phyloP scores from a whole-genome alignment of 2,888 invertebrate genomes.

The Bugulina stolonifera region DNA sequence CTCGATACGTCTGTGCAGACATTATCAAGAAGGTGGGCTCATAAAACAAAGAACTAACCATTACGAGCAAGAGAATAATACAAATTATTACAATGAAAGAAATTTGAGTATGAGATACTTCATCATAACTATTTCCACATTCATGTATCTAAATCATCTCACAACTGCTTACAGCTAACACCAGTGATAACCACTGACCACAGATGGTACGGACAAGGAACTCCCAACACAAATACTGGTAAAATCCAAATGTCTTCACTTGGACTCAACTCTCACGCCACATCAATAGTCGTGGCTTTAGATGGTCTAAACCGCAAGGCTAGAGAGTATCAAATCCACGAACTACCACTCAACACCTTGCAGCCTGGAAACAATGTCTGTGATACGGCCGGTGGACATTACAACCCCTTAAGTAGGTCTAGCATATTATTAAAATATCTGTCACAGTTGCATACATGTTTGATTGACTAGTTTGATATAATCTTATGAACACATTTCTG shows the following conservation, averaged over 20 bases:
- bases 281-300: conserved; percentile 61
- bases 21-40: conserved; percentile 8
- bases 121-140: no score
- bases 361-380: conserved; percentile 20
- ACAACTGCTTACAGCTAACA: neutral
- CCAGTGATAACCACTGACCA: conserved; percentile 1
- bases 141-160: no score
- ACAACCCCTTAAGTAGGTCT: conserved; percentile 10
- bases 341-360: conserved; percentile 55
- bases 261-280: conserved; percentile 49
- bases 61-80: no score
- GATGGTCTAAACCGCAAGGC: conserved; percentile 65
- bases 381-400: conserved; percentile 6
- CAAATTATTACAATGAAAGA: no score
- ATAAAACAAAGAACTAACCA: no score
- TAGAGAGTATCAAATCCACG: conserved; percentile 73
- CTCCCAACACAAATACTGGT: neutral
- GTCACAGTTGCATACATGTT: no score
- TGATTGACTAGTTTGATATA: no score
- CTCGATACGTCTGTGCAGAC: conserved; percentile 68
- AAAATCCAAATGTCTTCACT: neutral
- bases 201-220: neutral
- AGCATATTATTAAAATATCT: no score
- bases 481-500: no score
- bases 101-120: no score